A percentile compares a stretch with the other conserved stretches of the same genome.
Conservation (phyloP, 1,140 invertebrate species). For the Aphidius gifuensis region DNA sequence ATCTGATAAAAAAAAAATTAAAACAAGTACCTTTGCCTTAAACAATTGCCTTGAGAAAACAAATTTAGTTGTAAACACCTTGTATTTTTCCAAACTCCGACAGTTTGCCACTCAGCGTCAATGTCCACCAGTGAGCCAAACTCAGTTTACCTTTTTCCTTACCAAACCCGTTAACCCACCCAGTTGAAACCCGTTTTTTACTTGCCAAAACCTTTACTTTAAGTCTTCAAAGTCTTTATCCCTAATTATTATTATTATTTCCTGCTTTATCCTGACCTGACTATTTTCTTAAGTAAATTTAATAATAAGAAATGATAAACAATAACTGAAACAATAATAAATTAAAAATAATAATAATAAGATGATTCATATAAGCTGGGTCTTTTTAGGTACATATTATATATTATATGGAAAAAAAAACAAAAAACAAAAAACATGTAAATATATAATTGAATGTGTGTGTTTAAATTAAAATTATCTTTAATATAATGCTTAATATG, state of each 20-base stretch:
- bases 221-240: neutral
- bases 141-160: no score
- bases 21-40: no score
- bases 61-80: no score
- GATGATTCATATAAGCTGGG: neutral
- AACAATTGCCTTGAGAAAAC: no score
- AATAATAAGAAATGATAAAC: neutral
- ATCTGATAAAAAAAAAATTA: no score
- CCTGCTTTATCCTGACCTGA: neutral
- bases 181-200: no score
- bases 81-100: no score
- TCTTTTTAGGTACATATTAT: slow-evolving; percentile 4
- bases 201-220: no score
- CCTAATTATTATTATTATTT: slow-evolving; percentile 4
- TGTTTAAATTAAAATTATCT: slow-evolving; percentile 7
- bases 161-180: no score
- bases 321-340: neutral
- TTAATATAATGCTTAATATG: slow-evolving; percentile 1
- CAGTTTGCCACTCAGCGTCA: no score
- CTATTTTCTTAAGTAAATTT: slow-evolving; percentile 4
- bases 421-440: neutral
- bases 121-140: no score
- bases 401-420: slow-evolving; percentile 4
- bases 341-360: slow-evolving; percentile 2
- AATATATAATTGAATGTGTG: slow-evolving; percentile 9